Evolutionary conservation across 1,140 invertebrate genomes (phyloP), one percentile per base, ranked within the genome.

Genomic region (Bombus haemorrhoidalis): DNA sequence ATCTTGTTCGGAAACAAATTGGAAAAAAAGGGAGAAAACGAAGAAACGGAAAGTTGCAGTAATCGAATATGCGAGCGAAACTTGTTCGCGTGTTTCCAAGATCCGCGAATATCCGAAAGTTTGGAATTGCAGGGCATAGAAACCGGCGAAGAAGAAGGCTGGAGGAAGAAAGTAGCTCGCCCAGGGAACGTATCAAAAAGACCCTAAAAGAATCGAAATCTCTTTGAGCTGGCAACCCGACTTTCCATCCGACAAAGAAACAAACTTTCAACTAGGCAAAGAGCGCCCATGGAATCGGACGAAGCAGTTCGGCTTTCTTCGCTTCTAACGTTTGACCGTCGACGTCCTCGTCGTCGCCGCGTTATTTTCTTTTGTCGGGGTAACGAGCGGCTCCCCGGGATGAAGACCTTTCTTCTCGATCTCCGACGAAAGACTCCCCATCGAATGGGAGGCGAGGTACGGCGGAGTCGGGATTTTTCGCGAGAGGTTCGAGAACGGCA

Each of bases 171-270:
- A 47, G 72, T 22, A 28, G 18, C 18, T 25, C 37, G 25, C 6
- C 6, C 59, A 39, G 37, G 37, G 15, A 78, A 78, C 37, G 59
- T 34, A 53, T 53, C 9, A 37, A 34, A 59, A 22, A 71, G 64
- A 22, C 25, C 39, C 39, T 72, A 71, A 62, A 43, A 86, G 66
- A 85, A 82, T 34, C n/a, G 9, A 28, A 28, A 41, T 71, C 28
- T 9, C 47, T 78, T 41, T 53, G 47, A 39, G 18, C 37, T 5
- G 25, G 66, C 34, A 57, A 12, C 28, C n/a, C 66, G 34, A 28
- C 74, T 47, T 47, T 25, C 6, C 12, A n/a, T 57, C 47, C 9
- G 32, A 69, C 71, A 39, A 68, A 53, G 59, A 25, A 43, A 12
- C 22, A 57, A 77, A 76, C 28, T 62, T 37, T 76, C 76, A 41